Base-by-base conservation (phyloP, 1,140 invertebrate genomes). In the Habropoda laboriosa region DNA sequence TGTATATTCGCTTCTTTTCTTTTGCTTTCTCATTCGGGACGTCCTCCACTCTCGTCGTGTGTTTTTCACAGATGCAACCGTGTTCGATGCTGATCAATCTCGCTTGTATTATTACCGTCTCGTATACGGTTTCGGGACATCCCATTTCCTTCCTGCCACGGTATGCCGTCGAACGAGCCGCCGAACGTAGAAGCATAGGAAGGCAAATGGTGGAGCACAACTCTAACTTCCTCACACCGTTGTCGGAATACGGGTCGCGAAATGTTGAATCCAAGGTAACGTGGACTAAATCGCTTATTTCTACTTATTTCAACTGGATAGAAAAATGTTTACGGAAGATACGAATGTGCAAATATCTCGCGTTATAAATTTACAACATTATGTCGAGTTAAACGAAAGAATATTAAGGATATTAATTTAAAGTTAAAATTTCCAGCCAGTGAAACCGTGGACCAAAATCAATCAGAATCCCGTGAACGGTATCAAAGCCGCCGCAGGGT, bases 401-500 rank as follows among this genome's bases (percentile, higher is more conserved):
- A 42, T 6, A 12, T 6, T 42, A 42, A 42, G 40, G 12, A 42
- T 5, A 42, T 12, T 6, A 42, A 42, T 42, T 42, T 42, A 42
- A 42, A 42, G 12, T 42, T 42, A 42, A 42, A 42, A 38, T 3
- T 70, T 49, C 5, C n/a, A 79, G 77, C 70, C 57, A 0, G 70
- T 72, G 18, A 57, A 72, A 27, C 77, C 77, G 8, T 86, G 84
- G 84, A 86, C 74, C 32, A 79, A 24, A 18, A 79, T 85, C 55
- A 45, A 35, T 24, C 70, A 82, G 30, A 64, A 82, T 13, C 83
- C 83, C 4, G 67, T 73, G 21, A 72, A 78, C 61, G 57, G 64
- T 10, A 53, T 85, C 4, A 58, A 79, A 24, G 57, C 76, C 4
- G 60, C 57, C 12, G 47, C 57, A 12, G 79, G 79, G 79, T 81